A percentile compares a stretch with the other conserved stretches of the same genome.
These are phyloP conservation scores for Lucifuga dentata DNA, from an alignment of 2,113 vertebrate species.

Conservation along the genomic window DNA sequence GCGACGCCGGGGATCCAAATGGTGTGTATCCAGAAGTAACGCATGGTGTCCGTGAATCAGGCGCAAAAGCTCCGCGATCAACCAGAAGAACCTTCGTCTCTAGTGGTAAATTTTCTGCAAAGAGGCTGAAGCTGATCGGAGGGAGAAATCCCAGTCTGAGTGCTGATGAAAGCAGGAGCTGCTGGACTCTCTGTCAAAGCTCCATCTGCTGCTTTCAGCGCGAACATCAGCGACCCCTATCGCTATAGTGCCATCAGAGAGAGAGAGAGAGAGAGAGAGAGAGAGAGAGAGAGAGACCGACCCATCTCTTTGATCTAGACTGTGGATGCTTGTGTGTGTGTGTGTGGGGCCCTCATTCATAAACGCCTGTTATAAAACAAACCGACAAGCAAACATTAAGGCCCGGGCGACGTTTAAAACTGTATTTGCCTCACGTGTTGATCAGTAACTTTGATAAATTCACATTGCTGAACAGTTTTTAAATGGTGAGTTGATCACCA, in stretches of 20 bases:
- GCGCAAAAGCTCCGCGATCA: conserved; percentile 27
- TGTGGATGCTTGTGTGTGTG: background rate
- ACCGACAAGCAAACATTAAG: too few relatives aligned
- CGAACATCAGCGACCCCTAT: conserved; percentile 60
- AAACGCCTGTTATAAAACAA: too few relatives aligned
- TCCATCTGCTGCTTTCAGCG: conserved; percentile 20
- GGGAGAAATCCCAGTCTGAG: conserved; percentile 40
- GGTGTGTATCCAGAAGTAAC: conserved; percentile 69
- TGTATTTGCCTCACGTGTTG: too few relatives aligned
- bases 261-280: background rate
- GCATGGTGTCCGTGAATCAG: conserved; percentile 51
- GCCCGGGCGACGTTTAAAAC: too few relatives aligned
- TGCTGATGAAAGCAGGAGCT: conserved; percentile 28
- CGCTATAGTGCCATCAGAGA: background rate
- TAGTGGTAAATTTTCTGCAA: conserved; percentile 48
- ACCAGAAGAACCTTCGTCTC: conserved; percentile 34
- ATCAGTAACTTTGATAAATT: too few relatives aligned
- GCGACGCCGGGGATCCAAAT: conserved; percentile 63
- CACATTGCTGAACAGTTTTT: too few relatives aligned
- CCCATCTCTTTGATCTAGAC: too few relatives aligned
- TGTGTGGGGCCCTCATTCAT: background rate
- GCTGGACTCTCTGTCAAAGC: conserved; percentile 21
- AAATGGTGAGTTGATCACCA: too few relatives aligned
- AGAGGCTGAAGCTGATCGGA: conserved; percentile 43
- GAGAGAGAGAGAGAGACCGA: background rate